A percentile compares a stretch with the other conserved stretches of the same genome.
Conservation (phyloP, 1,140 invertebrate genomes). For the Drosophila mayri region DNA sequence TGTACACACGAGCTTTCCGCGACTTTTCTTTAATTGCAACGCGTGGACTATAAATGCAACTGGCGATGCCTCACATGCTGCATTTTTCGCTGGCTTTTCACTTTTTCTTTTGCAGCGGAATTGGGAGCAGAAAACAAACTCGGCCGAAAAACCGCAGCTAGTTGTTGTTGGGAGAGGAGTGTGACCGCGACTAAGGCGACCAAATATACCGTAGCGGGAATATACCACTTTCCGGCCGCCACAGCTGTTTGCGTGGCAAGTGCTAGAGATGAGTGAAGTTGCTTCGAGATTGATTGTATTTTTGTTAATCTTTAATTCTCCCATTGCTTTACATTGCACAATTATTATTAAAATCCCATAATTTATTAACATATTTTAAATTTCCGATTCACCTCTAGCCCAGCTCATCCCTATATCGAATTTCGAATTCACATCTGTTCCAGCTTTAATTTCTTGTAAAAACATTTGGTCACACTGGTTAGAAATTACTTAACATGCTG, state of each 20-base stretch:
- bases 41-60: conserved; percentile 21
- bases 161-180: conserved; percentile 41
- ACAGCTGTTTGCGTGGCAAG: conserved; percentile 15
- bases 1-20: conserved; percentile 12
- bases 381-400: background rate
- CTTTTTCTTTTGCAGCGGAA: conserved; percentile 61
- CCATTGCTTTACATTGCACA: background rate
- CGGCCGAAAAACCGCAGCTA: conserved; percentile 17
- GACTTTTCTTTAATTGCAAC: conserved; percentile 1
- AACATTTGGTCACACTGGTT: conserved; percentile 14
- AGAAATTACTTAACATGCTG: conserved; percentile 71
- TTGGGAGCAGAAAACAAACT: conserved; percentile 61
- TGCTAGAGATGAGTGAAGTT: background rate
- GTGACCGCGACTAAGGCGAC: conserved; percentile 37
- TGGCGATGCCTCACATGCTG: conserved; percentile 18
- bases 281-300: background rate
- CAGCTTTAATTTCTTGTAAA: background rate
- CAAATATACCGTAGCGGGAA: conserved; percentile 1
- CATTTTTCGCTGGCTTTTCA: conserved; percentile 51
- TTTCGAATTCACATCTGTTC: conserved; percentile 1
- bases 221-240: background rate
- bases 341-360: background rate
- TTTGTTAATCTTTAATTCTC: background rate
- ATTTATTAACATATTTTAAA: background rate
- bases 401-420: conserved; percentile 5